These are phyloP conservation scores for Mola mola DNA, from an alignment of 2,113 vertebrate species.

Conservation along the genomic window DNA sequence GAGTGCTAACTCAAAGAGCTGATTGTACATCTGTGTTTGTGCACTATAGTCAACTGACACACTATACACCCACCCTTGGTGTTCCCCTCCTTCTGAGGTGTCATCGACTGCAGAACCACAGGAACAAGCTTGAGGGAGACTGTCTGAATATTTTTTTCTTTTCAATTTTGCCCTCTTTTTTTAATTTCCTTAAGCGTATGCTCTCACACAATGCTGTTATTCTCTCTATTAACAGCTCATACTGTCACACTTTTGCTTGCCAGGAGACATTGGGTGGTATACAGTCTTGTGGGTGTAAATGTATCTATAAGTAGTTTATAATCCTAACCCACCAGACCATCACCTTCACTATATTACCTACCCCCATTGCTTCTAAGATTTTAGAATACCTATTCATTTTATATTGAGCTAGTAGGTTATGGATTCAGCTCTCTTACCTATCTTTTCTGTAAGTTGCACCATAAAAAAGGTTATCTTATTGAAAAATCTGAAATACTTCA, in stretches of 20 bases:
- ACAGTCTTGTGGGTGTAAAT: constrained; percentile 53
- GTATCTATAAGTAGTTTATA: constrained; percentile 54
- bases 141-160: constrained; percentile 45
- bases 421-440: no score
- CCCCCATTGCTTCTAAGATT: no score
- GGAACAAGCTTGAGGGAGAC: constrained; percentile 67
- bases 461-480: no score
- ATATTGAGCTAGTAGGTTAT: no score
- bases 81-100: constrained; percentile 49
- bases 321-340: constrained; percentile 41
- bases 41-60: constrained; percentile 64
- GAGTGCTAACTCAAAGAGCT: constrained; percentile 30
- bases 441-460: no score
- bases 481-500: no score
- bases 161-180: constrained; percentile 55
- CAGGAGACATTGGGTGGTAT: constrained; percentile 63
- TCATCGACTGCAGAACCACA: constrained; percentile 60
- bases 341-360: constrained; percentile 34
- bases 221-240: constrained; percentile 48
- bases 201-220: constrained; percentile 64
- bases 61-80: background rate
- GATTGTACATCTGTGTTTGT: constrained; percentile 45
- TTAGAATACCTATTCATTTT: no score
- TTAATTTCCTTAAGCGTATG: constrained; percentile 53
- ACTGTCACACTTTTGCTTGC: constrained; percentile 66